These are phyloP conservation scores for Paracanthobrama guichenoti DNA, from an alignment of 2,113 vertebrate genomes.

Conservation along the genomic window DNA sequence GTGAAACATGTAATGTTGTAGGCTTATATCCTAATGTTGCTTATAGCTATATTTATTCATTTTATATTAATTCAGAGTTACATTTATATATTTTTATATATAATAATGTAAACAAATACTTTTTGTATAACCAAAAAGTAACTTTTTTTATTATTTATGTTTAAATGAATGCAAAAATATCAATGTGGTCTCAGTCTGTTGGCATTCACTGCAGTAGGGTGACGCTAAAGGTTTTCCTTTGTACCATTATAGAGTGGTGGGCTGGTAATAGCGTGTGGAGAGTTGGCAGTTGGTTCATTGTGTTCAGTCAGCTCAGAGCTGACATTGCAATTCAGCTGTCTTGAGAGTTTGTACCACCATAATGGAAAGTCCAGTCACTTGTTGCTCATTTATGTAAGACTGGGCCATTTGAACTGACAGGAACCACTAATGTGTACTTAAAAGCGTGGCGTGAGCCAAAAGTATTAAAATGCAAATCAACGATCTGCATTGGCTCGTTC, in stretches of 20 bases:
- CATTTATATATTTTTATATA: no score
- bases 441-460: background rate
- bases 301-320: background rate
- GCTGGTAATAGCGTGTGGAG: background rate
- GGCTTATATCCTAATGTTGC: no score
- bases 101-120: no score
- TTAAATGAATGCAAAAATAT: background rate
- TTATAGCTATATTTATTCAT: no score
- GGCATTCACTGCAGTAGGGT: background rate
- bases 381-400: background rate
- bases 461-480: conserved; percentile 32
- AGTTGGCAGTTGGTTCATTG: conserved; percentile 17
- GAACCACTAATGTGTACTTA: conserved; percentile 27
- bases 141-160: background rate
- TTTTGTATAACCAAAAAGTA: background rate
- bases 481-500: background rate
- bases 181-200: background rate
- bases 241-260: background rate
- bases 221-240: background rate
- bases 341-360: background rate
- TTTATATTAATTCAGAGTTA: no score
- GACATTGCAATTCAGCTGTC: conserved; percentile 3
- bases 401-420: conserved; percentile 5
- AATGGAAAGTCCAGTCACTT: conserved; percentile 11
- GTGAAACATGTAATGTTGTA: no score